Base-by-base conservation (phyloP, 2,888 invertebrate species). In the Eucera pruinosa region DNA sequence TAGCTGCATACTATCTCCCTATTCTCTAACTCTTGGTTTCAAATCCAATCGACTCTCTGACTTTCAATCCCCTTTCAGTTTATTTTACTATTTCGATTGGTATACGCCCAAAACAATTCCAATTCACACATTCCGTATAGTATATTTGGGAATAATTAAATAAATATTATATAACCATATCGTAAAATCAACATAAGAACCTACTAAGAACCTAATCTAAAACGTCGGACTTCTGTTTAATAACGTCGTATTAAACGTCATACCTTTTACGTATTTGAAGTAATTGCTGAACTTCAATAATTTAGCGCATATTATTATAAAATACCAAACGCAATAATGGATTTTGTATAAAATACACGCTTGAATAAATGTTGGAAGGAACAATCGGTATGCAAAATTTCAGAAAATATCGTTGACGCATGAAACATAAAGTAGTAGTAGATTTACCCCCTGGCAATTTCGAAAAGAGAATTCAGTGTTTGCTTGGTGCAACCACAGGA, bases 51-150 rank as follows among this genome's bases (percentile, higher is more conserved):
- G 68, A 48, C 58, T 65, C 64, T 47, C 58, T 58, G 71, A 81
- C 80, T 79, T 81, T 70, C 79, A 81, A 78, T 83, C 64, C 61
- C 73, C 74, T 71, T 75, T 78, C 78, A 69, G 68, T 82, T 78
- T 77, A 66, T 57, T 78, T 77, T 60, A 55, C 73, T 58, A 67
- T 78, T 65, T 79, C 73, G 73, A 64, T 73, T 77, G 65, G 36
- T 62, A 48, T 54, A 60, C 71, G 50, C 60, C 43, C 60, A 58
- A 71, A 81, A 65, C 71, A 61, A 62, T 81, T 80, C 36, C 65
- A 36, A 52, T 60, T 64, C 25, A 54, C 58, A 57, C 65, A 39
- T 27, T 48, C n/a, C 58, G 48, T 33, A 52, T 39, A 70, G 65
- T 27, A 52, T 18, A 20, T 23, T 52, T 52, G n/a, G 60, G 62